Evolutionary conservation across 2,113 vertebrate genomes (phyloP).

Genomic region (Ahaetulla prasina): DNA sequence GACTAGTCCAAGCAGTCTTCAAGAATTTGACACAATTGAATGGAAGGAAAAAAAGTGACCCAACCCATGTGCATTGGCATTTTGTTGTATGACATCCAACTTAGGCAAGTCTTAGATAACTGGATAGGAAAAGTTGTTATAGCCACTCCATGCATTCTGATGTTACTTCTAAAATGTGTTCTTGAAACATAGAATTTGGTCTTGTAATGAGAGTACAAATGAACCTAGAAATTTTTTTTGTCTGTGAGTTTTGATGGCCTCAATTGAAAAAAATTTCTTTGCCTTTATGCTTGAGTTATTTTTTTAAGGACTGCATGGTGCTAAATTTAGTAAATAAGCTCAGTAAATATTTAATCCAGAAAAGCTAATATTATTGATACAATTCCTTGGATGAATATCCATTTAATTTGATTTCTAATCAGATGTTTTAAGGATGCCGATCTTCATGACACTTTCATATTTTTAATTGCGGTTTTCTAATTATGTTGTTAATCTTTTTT

Average conservation of each 20-base stretch:
- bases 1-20: no score
- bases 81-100: not conserved
- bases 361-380: not conserved
- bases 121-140: not conserved
- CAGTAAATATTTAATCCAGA: not conserved
- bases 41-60: not conserved
- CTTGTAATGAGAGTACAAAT: not conserved
- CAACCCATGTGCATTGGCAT: not conserved
- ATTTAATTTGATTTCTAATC: not conserved
- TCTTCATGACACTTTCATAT: not conserved
- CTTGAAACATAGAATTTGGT: not conserved
- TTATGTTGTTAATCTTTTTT: slow-evolving; percentile 8
- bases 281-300: not conserved
- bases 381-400: not conserved
- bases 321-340: not conserved
- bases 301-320: not conserved
- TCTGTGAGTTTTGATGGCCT: not conserved
- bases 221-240: not conserved
- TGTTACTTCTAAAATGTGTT: not conserved
- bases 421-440: not conserved
- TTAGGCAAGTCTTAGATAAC: not conserved
- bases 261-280: not conserved
- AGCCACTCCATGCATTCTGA: not conserved
- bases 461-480: not conserved
- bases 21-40: not conserved